Evolutionary conservation across 2,797 vertebrate genomes (phyloP), one percentile per base, ranked within the genome.

Genomic region (Antrozous pallidus): DNA sequence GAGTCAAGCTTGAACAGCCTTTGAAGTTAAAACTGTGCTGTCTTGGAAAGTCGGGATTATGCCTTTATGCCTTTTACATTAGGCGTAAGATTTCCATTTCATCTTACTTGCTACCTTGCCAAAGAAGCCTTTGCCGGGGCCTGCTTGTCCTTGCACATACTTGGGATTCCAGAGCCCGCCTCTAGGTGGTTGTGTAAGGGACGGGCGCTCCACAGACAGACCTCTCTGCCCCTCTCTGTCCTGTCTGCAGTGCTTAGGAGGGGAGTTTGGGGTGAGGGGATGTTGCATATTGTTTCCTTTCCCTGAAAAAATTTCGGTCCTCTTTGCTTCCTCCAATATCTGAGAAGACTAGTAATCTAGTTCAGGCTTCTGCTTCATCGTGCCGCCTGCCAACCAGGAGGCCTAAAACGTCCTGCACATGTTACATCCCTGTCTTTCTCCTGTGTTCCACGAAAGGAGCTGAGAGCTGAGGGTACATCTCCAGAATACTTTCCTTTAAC

Each of bases 11-110:
- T 82, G 9, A 80, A 49, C 45, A 33, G 92, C 47, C 90, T 95
- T 94, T 75, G 91, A 54, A 82, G 45, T 47, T 51, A 22, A 26
- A 89, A 84, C 49, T 77, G n/a, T 38, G 82, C 26, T 63, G 49
- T 90, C 80, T 88, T 88, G 88, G 73, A 69, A 79, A 40, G 0
- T 13, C 71, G 31, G 36, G n/a, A 69, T 40, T 58, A 11, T 54
- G 45, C 54, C 67, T 84, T 40, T 58, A 11, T 54, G 45, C 54
- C 67, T 84, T 69, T n/a, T 90, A 11, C 16, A 31, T 71, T 54
- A n/a, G 31, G 63, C 22, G 12, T 36, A 77, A 56, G 56, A 74
- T 88, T 80, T 58, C 69, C 33, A 28, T 69, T 65, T 54, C 58
- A 65, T 67, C 56, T 36, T 49, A 28, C 61, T 86, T 71, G 16